Base-by-base conservation (phyloP, 1,140 invertebrate species). In the Papilio polytes region DNA sequence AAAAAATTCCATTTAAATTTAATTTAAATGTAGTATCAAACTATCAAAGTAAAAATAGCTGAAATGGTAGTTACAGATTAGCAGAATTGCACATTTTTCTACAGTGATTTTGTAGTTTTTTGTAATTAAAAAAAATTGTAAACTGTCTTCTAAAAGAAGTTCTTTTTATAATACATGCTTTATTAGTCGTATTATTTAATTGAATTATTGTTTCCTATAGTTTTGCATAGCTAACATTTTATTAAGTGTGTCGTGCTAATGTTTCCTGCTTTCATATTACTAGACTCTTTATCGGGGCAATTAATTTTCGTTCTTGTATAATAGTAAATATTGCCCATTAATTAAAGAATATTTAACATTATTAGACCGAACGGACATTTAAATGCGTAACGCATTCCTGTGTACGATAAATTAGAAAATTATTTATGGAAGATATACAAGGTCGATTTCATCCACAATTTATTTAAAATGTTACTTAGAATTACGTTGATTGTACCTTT, bases 201-300 rank as follows among this genome's bases (percentile, higher is more conserved):
- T 85, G 83, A 86, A 73, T 86, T 84, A 85, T 84, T 85, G 72
- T 80, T 86, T 88, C 87, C 83, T 84, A 83, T 85, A 85, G 66
- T 89, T 87, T 88, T 85, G 81, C 85, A 88, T 86, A 84, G 81
- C 80, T 81, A 83, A 83, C 80, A 78, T 83, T 85, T 84, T 84
- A 86, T 86, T 84, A 81, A 84, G 82, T 81, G 80, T 83, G 74
- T 82, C 73, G 46, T 63, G 48, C 63, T 82, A 83, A 82, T 86
- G 77, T 84, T 87, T 90, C 86, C 86, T 87, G 74, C 78, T 84
- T 87, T 89, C 83, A 85, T 86, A 77, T 85, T 84, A 88, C 79
- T 82, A 70, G 80, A 77, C 72, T 78, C 26, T 85, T 84, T 82
- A 84, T 81, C 81, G 78, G 81, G 84, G 80, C 83, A 82, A 83